Conservation (phyloP, 2,888 invertebrate genomes). For the Stramonita haemastoma region DNA sequence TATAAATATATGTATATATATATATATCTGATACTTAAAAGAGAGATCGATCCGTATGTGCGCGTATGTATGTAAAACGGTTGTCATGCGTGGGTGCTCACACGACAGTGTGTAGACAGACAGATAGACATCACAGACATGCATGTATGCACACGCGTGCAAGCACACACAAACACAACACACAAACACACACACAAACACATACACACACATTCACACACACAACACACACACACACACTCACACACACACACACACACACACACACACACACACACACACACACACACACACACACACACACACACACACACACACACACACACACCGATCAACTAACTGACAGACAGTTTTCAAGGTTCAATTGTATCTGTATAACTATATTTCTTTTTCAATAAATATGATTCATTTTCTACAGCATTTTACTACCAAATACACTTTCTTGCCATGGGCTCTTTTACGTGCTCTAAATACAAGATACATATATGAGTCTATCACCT, state of each 20-base stretch:
- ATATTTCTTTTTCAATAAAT: no score
- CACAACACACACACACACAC: slow-evolving; percentile 1
- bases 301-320: slow-evolving; percentile 7
- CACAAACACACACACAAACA: neutral
- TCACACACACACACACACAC: slow-evolving; percentile 11
- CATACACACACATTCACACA: neutral
- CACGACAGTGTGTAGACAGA: neutral
- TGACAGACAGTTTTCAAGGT: neutral
- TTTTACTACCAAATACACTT: no score
- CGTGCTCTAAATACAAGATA: no score
- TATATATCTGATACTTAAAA: no score
- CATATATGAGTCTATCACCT: no score
- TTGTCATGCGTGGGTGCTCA: neutral
- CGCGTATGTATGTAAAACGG: no score
- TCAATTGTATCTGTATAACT: no score
- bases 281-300: slow-evolving; percentile 1
- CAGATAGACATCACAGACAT: neutral
- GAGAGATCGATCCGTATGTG: no score
- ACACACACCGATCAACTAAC: neutral
- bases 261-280: neutral
- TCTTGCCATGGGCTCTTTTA: no score
- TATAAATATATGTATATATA: no score
- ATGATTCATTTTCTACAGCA: no score
- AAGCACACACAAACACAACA: neutral
- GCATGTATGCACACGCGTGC: neutral